Conservation (phyloP, 2,113 vertebrate genomes). For the Notarius quadriscutis region DNA sequence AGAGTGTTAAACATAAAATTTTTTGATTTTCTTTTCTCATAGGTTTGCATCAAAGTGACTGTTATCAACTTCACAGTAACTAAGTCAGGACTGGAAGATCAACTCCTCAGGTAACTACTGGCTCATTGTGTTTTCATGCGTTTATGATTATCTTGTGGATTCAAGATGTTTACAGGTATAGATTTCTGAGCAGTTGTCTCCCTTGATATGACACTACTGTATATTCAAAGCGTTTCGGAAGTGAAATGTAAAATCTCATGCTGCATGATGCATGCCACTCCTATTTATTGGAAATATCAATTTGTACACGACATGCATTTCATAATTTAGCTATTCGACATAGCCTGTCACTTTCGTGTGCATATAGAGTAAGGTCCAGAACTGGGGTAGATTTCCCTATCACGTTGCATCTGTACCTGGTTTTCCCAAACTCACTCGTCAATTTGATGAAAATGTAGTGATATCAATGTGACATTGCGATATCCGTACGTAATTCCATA, state of each 20-base stretch:
- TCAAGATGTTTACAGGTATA: neutral
- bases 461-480: too few relatives aligned
- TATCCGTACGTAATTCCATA: too few relatives aligned
- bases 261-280: too few relatives aligned
- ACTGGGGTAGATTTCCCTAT: too few relatives aligned
- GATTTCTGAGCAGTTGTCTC: neutral
- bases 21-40: constrained; percentile 41
- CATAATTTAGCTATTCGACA: neutral
- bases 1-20: neutral
- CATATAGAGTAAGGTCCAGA: neutral
- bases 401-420: too few relatives aligned
- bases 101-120: constrained; percentile 78
- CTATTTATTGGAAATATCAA: neutral
- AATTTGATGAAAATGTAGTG: too few relatives aligned
- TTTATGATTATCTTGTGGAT: neutral
- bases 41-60: constrained; percentile 93
- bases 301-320: too few relatives aligned
- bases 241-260: too few relatives aligned
- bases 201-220: neutral
- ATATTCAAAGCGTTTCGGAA: too few relatives aligned
- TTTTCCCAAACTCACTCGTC: too few relatives aligned
- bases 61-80: constrained; percentile 91
- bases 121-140: neutral
- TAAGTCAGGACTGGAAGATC: constrained; percentile 84
- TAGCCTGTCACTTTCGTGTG: neutral